A percentile compares a stretch with the other conserved stretches of the same genome.
phyloP scores from a whole-genome alignment of 2,888 invertebrate species.

The Brachycybe producta region DNA sequence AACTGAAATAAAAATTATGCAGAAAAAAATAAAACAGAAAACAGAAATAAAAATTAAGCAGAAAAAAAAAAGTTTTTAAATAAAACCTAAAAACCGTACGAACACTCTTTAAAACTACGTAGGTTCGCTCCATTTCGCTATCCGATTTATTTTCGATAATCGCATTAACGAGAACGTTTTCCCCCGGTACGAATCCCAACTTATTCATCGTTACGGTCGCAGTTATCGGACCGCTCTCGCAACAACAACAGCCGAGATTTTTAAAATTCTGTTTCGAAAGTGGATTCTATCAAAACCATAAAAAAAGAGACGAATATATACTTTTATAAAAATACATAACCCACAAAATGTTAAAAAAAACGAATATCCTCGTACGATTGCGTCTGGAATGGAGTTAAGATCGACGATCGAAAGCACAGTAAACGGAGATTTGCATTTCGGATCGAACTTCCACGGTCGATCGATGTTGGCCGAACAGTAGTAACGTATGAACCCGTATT shows the following conservation, averaged over 20 bases:
- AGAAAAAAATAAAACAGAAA: too few species aligned
- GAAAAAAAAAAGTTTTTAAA: too few species aligned
- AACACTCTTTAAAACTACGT: not conserved
- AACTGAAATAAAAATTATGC: too few species aligned
- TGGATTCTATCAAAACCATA: too few species aligned
- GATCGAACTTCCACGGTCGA: conserved; percentile 16
- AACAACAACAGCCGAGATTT: not conserved
- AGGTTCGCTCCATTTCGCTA: not conserved
- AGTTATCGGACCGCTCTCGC: not conserved
- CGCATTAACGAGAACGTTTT: not conserved
- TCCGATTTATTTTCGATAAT: not conserved
- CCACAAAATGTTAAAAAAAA: too few species aligned
- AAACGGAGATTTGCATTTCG: conserved; percentile 12
- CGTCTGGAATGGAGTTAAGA: conserved; percentile 12
- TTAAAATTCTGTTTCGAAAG: not conserved
- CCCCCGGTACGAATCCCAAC: not conserved
- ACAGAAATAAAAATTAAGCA: too few species aligned
- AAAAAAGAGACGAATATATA: too few species aligned
- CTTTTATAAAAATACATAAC: too few species aligned
- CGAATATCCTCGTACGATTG: not conserved
- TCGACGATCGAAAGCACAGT: conserved; percentile 15
- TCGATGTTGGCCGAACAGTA: conserved; percentile 14
- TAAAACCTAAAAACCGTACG: not conserved
- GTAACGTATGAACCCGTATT: conserved; percentile 14
- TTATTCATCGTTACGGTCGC: not conserved